Conservation (phyloP, 2,113 vertebrate genomes). For the Callaeas wilsoni region DNA sequence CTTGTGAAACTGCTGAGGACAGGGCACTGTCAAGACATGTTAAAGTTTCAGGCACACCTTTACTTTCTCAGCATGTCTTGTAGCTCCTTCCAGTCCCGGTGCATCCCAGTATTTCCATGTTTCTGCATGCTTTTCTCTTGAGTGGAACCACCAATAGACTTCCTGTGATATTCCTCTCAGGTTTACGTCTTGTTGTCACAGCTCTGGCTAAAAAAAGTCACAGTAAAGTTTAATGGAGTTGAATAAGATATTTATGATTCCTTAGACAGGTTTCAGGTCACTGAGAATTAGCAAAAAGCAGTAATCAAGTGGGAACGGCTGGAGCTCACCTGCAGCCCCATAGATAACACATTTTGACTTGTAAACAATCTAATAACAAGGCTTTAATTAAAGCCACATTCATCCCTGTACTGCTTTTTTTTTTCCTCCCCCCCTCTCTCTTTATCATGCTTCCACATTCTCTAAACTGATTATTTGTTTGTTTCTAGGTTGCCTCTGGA, state of each 20-base stretch:
- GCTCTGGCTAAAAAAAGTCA: not conserved
- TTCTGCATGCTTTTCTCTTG: not conserved
- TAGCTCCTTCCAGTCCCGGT: not conserved
- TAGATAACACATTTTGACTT: not conserved
- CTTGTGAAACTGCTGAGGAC: not conserved
- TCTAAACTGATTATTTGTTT: conserved; percentile 21
- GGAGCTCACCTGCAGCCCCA: not conserved
- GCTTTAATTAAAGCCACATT: not conserved
- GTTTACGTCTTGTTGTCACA: not conserved
- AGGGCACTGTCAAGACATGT: not conserved
- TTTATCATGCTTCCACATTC: not conserved
- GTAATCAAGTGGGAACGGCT: not conserved
- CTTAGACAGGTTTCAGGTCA: not conserved
- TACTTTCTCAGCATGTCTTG: not conserved
- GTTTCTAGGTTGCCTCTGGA: conserved; percentile 14
- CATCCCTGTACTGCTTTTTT: not conserved
- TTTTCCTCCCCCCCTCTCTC: not conserved
- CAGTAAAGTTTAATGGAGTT: not conserved
- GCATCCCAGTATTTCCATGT: not conserved
- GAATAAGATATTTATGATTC: not conserved
- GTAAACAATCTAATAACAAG: not conserved
- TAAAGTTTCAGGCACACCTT: not conserved
- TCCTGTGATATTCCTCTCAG: not conserved
- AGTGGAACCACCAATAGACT: not conserved
- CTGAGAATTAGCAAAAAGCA: not conserved